phyloP scores from a whole-genome alignment of 2,113 vertebrate species.

The Geococcyx californianus region DNA sequence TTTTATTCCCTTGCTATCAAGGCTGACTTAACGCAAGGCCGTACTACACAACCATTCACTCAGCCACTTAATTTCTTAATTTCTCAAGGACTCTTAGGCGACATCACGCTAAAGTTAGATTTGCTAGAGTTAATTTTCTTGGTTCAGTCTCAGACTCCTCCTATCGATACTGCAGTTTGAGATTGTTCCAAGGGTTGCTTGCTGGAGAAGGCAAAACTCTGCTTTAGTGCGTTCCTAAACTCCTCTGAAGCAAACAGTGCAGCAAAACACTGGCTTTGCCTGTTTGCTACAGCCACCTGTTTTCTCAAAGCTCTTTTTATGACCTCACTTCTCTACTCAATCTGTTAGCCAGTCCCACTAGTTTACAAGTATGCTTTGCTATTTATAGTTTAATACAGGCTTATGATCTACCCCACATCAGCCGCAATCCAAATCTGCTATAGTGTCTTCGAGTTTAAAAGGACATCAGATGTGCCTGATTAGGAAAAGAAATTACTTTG shows the following conservation, averaged over 20 bases:
- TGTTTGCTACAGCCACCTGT: accelerated
- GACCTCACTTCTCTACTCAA: not conserved
- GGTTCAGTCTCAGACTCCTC: not conserved
- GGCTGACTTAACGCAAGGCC: conserved; percentile 3
- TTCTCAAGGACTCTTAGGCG: not conserved
- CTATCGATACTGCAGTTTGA: not conserved
- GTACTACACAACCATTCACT: not conserved
- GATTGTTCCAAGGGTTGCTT: not conserved
- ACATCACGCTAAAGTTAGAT: not conserved
- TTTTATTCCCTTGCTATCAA: not conserved
- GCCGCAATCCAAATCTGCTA: too few species aligned
- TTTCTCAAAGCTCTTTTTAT: not conserved
- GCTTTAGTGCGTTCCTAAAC: accelerated
- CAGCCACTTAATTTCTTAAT: not conserved
- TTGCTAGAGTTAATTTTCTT: not conserved
- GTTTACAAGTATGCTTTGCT: not conserved
- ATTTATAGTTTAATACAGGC: not conserved
- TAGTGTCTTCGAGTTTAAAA: not conserved
- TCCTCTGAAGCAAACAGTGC: not conserved
- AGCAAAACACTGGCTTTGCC: not conserved
- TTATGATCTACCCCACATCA: not conserved
- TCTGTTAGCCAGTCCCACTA: not conserved
- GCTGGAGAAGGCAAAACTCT: not conserved
- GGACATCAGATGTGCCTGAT: not conserved
- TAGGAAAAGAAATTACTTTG: not conserved